Base-by-base conservation (phyloP, 1,140 invertebrate genomes). In the Drosophila guanche region DNA sequence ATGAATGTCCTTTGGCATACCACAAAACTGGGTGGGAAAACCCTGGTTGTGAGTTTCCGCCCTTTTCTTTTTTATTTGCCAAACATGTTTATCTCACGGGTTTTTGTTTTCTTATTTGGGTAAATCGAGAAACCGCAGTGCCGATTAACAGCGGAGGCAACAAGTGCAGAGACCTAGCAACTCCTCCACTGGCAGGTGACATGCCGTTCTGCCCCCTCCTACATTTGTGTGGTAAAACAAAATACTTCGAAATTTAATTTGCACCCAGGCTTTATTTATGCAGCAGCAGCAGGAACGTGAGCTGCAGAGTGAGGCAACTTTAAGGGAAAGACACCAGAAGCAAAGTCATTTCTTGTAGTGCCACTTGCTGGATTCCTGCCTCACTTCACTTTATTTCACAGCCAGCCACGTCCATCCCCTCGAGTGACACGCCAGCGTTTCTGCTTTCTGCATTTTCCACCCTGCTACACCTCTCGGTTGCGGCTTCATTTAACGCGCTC, bases 191-290 rank as follows among this genome's bases (percentile, higher is more conserved):
- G 46, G 25, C 42, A 48, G 43, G 8, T 14, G 25, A 20, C 23
- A 22, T 2, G n/a, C 27, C 12, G 25, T 14, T 14, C 7, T 50
- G 25, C n/a, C 16, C 37, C 22, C 22, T 37, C 8, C 27, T 10
- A 4, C 27, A 23, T 50, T 48, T 57, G 42, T 43, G 37, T 6
- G 41, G 22, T 23, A 29, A 67, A 76, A 61, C 55, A 27, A 43
- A 76, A 65, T 80, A 20, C 16, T 80, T 74, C 47, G 8, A 74
- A 85, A 86, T 86, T 86, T 77, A 77, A 85, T 86, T 86, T 86
- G 43, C 77, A 70, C 73, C 77, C 77, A 12, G 12, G 33, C 54
- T 68, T 85, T 86, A 85, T 77, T 85, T 86, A 85, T 85, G 79
- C 73, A 86, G 25, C 16, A 65, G 62, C 55, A 23, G 79, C 73